Conservation (phyloP, 2,797 vertebrate species). For the Anabacerthia variegaticeps region DNA sequence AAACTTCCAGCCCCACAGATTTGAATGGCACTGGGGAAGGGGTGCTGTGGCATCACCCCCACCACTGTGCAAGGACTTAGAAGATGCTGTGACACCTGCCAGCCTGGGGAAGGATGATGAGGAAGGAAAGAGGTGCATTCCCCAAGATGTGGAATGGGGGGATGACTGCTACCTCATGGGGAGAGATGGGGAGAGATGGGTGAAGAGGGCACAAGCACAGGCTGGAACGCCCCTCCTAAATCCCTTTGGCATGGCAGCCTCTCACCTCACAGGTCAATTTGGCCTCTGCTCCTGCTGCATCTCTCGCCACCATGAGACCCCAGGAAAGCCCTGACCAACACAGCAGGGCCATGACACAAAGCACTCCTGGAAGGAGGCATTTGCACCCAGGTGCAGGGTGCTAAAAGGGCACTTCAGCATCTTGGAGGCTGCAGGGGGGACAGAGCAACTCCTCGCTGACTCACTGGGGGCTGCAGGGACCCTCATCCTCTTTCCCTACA, state of each 20-base stretch:
- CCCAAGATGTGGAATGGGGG: neutral
- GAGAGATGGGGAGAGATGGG: neutral
- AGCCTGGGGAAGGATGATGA: neutral
- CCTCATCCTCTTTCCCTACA: neutral
- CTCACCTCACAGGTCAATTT: neutral
- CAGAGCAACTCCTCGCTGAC: neutral
- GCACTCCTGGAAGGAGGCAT: neutral
- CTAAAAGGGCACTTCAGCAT: neutral
- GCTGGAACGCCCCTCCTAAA: neutral
- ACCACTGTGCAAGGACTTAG: rapidly evolving
- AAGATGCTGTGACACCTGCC: neutral
- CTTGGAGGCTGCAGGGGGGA: neutral
- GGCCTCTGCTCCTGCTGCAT: rapidly evolving
- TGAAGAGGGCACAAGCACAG: neutral
- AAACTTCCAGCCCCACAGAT: neutral
- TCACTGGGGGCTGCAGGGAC: neutral
- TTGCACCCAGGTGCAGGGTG: neutral
- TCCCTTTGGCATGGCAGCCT: neutral
- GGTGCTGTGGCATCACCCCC: neutral
- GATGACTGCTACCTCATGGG: neutral
- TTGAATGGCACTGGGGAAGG: neutral
- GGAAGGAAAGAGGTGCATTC: rapidly evolving
- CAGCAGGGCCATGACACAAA: neutral
- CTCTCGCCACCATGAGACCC: neutral
- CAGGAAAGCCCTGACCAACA: rapidly evolving